phyloP scores from a whole-genome alignment of 1,140 invertebrate genomes.

The Scaptomyza hsui region DNA sequence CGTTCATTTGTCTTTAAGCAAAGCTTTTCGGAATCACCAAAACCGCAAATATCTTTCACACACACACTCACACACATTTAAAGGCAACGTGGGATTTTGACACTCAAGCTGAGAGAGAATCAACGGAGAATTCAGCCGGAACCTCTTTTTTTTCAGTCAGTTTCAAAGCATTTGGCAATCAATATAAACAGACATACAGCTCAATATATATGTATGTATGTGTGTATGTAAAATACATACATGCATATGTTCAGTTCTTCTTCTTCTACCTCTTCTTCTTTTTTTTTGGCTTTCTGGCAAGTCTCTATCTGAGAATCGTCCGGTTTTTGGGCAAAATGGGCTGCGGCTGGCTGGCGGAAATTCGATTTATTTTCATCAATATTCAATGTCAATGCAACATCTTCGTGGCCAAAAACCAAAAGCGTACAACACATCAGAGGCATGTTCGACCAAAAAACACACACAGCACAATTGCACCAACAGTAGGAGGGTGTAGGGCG shows the following conservation, averaged over 20 bases:
- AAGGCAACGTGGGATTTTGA: slow-evolving; percentile 65
- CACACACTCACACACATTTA: slow-evolving; percentile 8
- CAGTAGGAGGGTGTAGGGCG: slow-evolving; percentile 23
- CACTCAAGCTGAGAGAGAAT: slow-evolving; percentile 61
- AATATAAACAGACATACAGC: slow-evolving; percentile 47
- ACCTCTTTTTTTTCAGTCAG: slow-evolving; percentile 55
- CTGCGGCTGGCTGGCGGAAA: slow-evolving; percentile 69
- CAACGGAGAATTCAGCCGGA: slow-evolving; percentile 61
- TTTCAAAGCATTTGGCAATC: slow-evolving; percentile 62
- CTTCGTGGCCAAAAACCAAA: slow-evolving; percentile 71
- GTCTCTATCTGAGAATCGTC: slow-evolving; percentile 19
- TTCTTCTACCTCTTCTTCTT: slow-evolving; percentile 7
- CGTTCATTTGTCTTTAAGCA: slow-evolving; percentile 19
- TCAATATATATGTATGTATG: slow-evolving; percentile 9
- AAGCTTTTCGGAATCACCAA: slow-evolving; percentile 24
- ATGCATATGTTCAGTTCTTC: slow-evolving; percentile 33
- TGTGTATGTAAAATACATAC: slow-evolving; percentile 17
- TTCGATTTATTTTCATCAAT: slow-evolving; percentile 83
- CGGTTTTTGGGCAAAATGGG: slow-evolving; percentile 20
- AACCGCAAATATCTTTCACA: slow-evolving; percentile 58
- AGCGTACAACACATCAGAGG: slow-evolving; percentile 59
- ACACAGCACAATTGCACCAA: slow-evolving; percentile 8
- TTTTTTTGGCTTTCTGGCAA: slow-evolving; percentile 26
- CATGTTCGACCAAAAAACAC: slow-evolving; percentile 58
- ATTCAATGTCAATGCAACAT: slow-evolving; percentile 82